Percentiles rank a stretch among this genome's conserved stretches.
These are phyloP conservation scores for Melitaea athalia DNA, from an alignment of 2,888 invertebrate species.

Conservation along the genomic window DNA sequence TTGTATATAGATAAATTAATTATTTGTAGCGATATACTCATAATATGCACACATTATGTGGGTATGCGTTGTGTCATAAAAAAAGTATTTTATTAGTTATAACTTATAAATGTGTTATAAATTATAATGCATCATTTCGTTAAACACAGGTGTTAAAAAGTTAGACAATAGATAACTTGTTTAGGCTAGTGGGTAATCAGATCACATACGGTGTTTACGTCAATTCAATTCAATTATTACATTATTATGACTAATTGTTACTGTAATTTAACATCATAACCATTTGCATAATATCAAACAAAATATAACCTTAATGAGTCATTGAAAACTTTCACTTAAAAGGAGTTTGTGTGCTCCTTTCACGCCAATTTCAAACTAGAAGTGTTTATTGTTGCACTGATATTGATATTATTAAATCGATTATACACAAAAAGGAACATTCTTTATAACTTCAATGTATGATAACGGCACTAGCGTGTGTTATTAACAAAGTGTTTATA, in stretches of 20 bases:
- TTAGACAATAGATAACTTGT: slow-evolving; percentile 8
- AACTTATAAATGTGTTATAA: too few relatives aligned
- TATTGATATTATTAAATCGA: not conserved
- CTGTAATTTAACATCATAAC: slow-evolving; percentile 42
- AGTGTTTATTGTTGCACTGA: slow-evolving; percentile 1
- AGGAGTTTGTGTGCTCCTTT: slow-evolving; percentile 40
- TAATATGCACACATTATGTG: too few relatives aligned
- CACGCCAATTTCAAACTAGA: slow-evolving; percentile 10
- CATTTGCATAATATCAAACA: slow-evolving; percentile 42
- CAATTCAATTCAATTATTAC: slow-evolving; percentile 45
- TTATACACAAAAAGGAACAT: slow-evolving; percentile 10
- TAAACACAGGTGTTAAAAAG: slow-evolving; percentile 15
- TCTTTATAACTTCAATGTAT: slow-evolving; percentile 10
- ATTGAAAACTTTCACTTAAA: slow-evolving; percentile 63
- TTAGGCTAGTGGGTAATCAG: slow-evolving; percentile 39
- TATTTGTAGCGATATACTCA: too few relatives aligned
- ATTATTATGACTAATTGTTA: slow-evolving; percentile 53
- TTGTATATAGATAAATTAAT: too few relatives aligned
- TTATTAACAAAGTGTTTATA: not conserved
- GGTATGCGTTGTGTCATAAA: not conserved
- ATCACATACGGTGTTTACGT: slow-evolving; percentile 34
- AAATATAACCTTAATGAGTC: slow-evolving; percentile 53
- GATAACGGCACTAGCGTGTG: slow-evolving; percentile 11
- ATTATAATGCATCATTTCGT: not conserved
- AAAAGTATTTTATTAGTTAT: not conserved